Conservation (phyloP, 2,888 invertebrate species). For the Conchocele bisecta region DNA sequence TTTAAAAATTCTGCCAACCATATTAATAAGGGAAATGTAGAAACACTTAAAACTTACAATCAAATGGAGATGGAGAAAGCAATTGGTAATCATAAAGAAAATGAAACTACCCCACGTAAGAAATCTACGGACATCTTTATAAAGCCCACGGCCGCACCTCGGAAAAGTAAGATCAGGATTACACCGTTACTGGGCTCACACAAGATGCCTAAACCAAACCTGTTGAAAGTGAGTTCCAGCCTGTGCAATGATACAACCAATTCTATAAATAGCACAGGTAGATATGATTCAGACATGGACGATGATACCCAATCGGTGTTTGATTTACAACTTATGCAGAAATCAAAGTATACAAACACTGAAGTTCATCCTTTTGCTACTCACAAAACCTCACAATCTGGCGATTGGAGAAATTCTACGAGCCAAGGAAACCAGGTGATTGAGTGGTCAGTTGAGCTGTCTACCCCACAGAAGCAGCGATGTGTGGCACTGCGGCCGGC, state of each 20-base stretch:
- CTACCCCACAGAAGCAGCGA: conserved; percentile 15
- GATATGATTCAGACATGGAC: conserved; percentile 2
- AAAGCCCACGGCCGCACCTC: conserved; percentile 45
- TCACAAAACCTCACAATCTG: neutral
- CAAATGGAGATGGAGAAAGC: too few relatives aligned
- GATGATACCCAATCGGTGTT: conserved; percentile 62
- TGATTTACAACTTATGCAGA: conserved; percentile 55
- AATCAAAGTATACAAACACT: neutral
- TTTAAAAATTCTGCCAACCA: too few relatives aligned
- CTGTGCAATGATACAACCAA: too few relatives aligned
- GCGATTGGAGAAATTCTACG: neutral
- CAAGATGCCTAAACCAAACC: conserved; percentile 5
- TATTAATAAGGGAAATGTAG: too few relatives aligned
- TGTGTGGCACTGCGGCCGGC: conserved; percentile 44
- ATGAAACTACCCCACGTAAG: too few relatives aligned
- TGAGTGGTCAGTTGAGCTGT: conserved; percentile 18
- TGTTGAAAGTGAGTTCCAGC: too few relatives aligned
- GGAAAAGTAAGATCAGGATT: conserved; percentile 43
- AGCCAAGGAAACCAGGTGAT: too few relatives aligned
- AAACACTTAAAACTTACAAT: too few relatives aligned
- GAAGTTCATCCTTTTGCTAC: neutral
- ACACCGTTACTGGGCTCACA: conserved; percentile 42
- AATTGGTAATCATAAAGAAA: too few relatives aligned
- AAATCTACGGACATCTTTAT: conserved; percentile 26
- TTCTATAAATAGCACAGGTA: too few relatives aligned